A percentile compares a stretch with the other conserved stretches of the same genome.
Evolutionary conservation across 2,888 invertebrate genomes (phyloP).

Genomic region (Cheilosia vulpina): DNA sequence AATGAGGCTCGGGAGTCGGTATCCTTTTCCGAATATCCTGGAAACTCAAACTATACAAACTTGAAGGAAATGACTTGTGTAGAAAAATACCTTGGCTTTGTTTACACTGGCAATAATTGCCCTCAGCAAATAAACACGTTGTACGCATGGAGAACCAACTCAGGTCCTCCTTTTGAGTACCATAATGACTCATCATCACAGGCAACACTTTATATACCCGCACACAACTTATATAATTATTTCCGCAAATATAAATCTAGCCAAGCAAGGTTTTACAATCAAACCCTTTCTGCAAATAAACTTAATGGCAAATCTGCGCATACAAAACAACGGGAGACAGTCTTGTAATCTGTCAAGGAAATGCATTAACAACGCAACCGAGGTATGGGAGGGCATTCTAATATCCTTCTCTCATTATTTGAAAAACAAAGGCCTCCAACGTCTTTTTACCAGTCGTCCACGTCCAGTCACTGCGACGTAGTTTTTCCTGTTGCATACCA

Average conservation of each 20-base stretch:
- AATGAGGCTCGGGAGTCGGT: no score
- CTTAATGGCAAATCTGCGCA: slow-evolving; percentile 63
- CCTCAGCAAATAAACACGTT: no score
- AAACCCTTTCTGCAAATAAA: slow-evolving; percentile 68
- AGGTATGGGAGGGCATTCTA: slow-evolving; percentile 47
- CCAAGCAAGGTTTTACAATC: slow-evolving; percentile 57
- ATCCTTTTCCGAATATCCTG: no score
- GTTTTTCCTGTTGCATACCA: slow-evolving; percentile 68
- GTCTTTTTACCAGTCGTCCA: slow-evolving; percentile 40
- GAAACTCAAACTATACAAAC: no score
- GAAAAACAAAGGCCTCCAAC: slow-evolving; percentile 58
- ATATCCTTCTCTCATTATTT: slow-evolving; percentile 51
- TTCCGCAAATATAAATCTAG: slow-evolving; percentile 72
- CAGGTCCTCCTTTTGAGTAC: neutral
- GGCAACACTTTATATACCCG: neutral
- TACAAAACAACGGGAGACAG: slow-evolving; percentile 34
- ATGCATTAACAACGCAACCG: slow-evolving; percentile 49
- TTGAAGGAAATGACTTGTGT: no score
- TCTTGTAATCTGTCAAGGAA: slow-evolving; percentile 60
- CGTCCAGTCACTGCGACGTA: slow-evolving; percentile 62
- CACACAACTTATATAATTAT: slow-evolving; percentile 65
- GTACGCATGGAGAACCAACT: neutral
- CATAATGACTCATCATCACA: neutral
- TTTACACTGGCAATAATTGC: no score
- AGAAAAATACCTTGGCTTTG: no score